A percentile compares a stretch with the other conserved stretches of the same genome.
Conservation (phyloP, 1,140 invertebrate genomes). For the Lasioglossum albipes region DNA sequence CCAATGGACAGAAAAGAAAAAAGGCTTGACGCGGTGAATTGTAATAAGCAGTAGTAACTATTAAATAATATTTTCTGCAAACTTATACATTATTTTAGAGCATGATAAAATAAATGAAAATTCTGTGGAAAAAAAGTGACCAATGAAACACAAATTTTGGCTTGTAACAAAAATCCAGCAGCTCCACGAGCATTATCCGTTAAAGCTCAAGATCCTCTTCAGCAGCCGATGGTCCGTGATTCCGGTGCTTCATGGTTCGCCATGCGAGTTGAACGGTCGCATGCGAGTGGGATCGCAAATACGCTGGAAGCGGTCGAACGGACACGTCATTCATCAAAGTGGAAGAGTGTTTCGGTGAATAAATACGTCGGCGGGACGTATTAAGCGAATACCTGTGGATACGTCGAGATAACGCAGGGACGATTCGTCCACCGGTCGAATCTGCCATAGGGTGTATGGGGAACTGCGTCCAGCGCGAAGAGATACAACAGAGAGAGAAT, state of each 20-base stretch:
- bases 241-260: not conserved
- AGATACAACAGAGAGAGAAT: too few species aligned
- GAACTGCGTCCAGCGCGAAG: constrained; percentile 6
- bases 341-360: constrained; percentile 62
- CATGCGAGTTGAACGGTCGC: too few species aligned
- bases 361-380: constrained; percentile 61
- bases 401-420: constrained; percentile 64
- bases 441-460: constrained; percentile 43
- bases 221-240: not conserved
- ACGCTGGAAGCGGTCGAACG: constrained; percentile 7
- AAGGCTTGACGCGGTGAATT: too few species aligned
- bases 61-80: too few species aligned
- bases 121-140: too few species aligned
- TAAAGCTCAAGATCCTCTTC: too few species aligned
- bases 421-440: constrained; percentile 65
- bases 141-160: too few species aligned
- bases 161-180: too few species aligned
- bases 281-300: not conserved
- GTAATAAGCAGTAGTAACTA: too few species aligned
- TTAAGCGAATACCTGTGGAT: constrained; percentile 62
- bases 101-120: too few species aligned
- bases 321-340: constrained; percentile 59
- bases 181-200: not conserved
- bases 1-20: too few species aligned
- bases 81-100: too few species aligned